Percentiles rank a stretch among this genome's conserved stretches.
These are phyloP conservation scores for Protomyctophum bolini DNA, from an alignment of 2,113 vertebrate genomes.

Conservation along the genomic window DNA sequence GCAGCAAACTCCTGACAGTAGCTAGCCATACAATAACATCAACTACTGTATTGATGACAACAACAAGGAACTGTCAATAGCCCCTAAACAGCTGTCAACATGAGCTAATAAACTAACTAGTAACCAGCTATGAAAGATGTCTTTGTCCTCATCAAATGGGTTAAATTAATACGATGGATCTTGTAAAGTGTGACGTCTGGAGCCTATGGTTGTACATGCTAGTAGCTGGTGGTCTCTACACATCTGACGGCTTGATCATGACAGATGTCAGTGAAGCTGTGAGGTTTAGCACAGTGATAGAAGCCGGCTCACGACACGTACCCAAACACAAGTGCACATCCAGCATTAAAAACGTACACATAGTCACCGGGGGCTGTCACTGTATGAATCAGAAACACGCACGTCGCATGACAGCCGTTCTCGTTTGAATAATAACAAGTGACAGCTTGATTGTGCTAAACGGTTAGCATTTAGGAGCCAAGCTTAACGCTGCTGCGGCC, in stretches of 20 bases:
- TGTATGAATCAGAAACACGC: not conserved
- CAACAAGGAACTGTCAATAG: constrained; percentile 23
- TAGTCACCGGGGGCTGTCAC: not conserved
- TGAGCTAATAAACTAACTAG: constrained; percentile 12
- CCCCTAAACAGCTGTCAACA: constrained; percentile 19
- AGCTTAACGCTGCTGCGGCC: constrained; percentile 61
- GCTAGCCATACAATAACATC: constrained; percentile 9
- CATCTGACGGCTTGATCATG: constrained; percentile 57
- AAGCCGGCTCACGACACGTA: constrained; percentile 55
- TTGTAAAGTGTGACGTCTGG: constrained; percentile 9
- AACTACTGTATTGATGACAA: not conserved
- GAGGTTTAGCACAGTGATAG: constrained; percentile 50
- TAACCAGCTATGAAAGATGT: not conserved
- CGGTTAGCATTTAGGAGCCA: constrained; percentile 47
- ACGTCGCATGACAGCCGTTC: constrained; percentile 21
- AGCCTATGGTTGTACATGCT: constrained; percentile 17
- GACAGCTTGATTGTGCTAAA: constrained; percentile 65
- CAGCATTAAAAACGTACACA: not conserved
- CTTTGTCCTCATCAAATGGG: not conserved
- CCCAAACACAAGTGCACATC: not conserved
- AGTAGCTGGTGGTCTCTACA: constrained; percentile 31
- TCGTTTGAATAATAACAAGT: constrained; percentile 29
- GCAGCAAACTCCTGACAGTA: constrained; percentile 26
- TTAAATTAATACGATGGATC: not conserved
- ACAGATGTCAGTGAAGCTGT: constrained; percentile 72